Percentiles rank a stretch among this genome's conserved stretches.
Conservation (phyloP, 2,113 vertebrate species). For the Paraplagusia blochii region DNA sequence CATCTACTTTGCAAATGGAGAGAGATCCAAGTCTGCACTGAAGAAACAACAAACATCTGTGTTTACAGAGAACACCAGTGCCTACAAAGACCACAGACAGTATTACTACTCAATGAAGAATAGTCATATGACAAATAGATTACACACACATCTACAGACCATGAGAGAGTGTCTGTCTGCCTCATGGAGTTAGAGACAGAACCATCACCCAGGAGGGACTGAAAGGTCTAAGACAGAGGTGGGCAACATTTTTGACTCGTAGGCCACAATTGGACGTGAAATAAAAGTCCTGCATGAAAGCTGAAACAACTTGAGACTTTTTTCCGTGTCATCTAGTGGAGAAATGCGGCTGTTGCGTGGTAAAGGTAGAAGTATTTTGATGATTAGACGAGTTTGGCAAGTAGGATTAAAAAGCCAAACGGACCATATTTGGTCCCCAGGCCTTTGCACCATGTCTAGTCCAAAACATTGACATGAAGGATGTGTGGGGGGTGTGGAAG, state of each 20-base stretch:
- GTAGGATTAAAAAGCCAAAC: too few relatives aligned
- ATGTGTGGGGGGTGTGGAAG: slow-evolving; percentile 41
- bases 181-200: slow-evolving; percentile 27
- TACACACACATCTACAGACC: not conserved
- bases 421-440: too few relatives aligned
- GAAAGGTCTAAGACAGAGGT: too few relatives aligned
- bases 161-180: slow-evolving; percentile 30
- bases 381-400: too few relatives aligned
- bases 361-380: too few relatives aligned
- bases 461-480: slow-evolving; percentile 45
- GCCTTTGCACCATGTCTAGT: slow-evolving; percentile 49
- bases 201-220: slow-evolving; percentile 25
- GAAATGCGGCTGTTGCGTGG: too few relatives aligned
- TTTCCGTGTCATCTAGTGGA: too few relatives aligned
- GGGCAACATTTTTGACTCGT: too few relatives aligned
- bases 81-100: slow-evolving; percentile 16
- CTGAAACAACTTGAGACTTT: too few relatives aligned
- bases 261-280: too few relatives aligned
- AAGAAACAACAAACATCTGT: slow-evolving; percentile 25
- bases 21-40: slow-evolving; percentile 2
- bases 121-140: slow-evolving; percentile 27
- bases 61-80: slow-evolving; percentile 9
- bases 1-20: too few relatives aligned
- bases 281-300: too few relatives aligned
- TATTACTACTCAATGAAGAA: slow-evolving; percentile 34